phyloP scores from a whole-genome alignment of 2,797 vertebrate species.

The Sebastes flavidus region DNA sequence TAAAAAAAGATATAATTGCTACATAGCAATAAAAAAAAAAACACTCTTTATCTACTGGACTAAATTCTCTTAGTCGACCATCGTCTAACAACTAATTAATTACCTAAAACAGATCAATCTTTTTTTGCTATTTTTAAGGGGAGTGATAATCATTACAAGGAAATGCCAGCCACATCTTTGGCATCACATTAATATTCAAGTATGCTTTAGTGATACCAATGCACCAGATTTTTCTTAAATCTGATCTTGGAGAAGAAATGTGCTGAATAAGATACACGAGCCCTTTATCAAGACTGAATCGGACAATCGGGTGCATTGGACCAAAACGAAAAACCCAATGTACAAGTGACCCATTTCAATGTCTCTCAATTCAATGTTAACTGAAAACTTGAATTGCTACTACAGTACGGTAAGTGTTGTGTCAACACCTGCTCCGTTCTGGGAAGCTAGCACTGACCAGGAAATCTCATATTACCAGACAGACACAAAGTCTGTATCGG shows the following conservation, averaged over 20 bases:
- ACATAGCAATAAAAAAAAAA: not conserved
- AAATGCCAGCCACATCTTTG: not conserved
- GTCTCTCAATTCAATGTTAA: not conserved
- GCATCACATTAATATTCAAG: not conserved
- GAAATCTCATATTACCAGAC: slow-evolving; percentile 29
- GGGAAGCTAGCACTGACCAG: slow-evolving; percentile 6
- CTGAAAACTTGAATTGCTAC: slow-evolving; percentile 29
- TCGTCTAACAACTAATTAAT: not conserved
- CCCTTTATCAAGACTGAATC: not conserved
- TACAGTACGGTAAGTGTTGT: slow-evolving; percentile 22
- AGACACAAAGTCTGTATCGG: slow-evolving; percentile 1
- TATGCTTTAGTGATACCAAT: not conserved
- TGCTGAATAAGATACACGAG: not conserved
- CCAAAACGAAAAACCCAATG: not conserved
- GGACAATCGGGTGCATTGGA: not conserved
- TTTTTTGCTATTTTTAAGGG: not conserved
- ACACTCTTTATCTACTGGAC: not conserved
- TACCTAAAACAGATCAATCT: not conserved
- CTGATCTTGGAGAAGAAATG: not conserved
- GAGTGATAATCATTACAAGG: not conserved
- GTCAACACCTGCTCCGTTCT: slow-evolving; percentile 38
- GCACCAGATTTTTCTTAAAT: not conserved
- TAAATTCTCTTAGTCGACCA: not conserved
- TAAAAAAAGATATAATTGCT: not conserved
- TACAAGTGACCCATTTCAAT: not conserved